Evolutionary conservation across 2,113 vertebrate species (phyloP), one percentile per base, ranked within the genome.

Genomic region (Pomatostomus ruficeps): DNA sequence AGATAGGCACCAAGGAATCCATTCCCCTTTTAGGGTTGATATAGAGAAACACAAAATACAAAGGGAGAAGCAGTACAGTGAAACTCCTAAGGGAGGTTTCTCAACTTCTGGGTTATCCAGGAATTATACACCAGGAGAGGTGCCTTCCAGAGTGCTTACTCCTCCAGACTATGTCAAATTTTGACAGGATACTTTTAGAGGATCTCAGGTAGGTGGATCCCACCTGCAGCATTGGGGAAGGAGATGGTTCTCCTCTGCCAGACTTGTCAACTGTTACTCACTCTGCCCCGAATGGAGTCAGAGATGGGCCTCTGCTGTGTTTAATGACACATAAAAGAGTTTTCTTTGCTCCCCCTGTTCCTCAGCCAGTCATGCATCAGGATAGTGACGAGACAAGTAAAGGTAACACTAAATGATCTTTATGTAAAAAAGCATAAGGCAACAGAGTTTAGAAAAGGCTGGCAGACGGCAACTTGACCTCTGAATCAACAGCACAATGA

Each of bases 251-350:
- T 71, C 7, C 49, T 85, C 42, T 55, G 15, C 24, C 35, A n/a
- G 46, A 48, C 6, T 11, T 59, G 21, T 43, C 12, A 65, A 0
- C 31, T 72, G 11, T 35, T 42, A 8, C 22, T 91, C 18, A 38
- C 9, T 45, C 8, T 84, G 35, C 9, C 15, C 21, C 2, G 1
- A 48, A 51, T 10, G 35, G 19, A 81, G 46, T 33, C 48, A 59
- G 66, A 52, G 19, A 16, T 26, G 13, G 31, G 3, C 3, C 1
- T 6, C 7, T 62, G 14, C 35, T 9, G 0, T 25, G 28, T 13
- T 71, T 31, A 23, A 42, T 1, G 10, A 68, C 11, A 54, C 16
- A 31, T 33, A 33, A 17, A 75, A 55, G 10, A 28, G 7, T 67
- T 91, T 89, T 78, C 36, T 42, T 67, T 67, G 25, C 29, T 88